phyloP scores from a whole-genome alignment of 2,113 vertebrate species.

The Brienomyrus longianalis region DNA sequence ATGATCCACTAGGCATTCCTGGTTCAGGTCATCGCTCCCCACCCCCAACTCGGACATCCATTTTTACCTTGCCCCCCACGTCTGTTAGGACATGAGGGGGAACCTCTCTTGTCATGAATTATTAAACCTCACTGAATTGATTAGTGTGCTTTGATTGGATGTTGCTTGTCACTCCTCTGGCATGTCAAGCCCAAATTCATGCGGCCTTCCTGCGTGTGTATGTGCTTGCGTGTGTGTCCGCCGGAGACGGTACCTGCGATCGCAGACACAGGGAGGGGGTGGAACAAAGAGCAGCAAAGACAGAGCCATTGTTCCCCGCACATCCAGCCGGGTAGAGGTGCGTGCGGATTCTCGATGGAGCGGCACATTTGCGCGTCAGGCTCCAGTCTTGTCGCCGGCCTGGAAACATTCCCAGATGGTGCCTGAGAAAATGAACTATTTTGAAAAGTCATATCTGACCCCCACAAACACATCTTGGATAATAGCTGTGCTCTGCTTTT shows the following conservation, averaged over 20 bases:
- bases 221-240: background rate
- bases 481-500: background rate
- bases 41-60: background rate
- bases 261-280: background rate
- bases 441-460: background rate
- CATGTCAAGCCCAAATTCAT: slow-evolving; percentile 24
- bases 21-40: background rate
- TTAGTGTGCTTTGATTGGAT: background rate
- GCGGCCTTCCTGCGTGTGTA: background rate
- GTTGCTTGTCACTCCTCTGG: background rate
- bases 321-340: background rate
- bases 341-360: background rate
- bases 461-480: background rate
- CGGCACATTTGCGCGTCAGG: background rate
- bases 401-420: background rate
- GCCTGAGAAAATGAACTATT: background rate
- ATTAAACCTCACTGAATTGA: slow-evolving; percentile 27
- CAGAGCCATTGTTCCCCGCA: slow-evolving; percentile 10
- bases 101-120: slow-evolving; percentile 20
- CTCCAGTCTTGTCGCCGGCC: background rate
- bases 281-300: slow-evolving; percentile 4
- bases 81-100: background rate
- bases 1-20: background rate
- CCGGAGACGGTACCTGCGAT: slow-evolving; percentile 1
- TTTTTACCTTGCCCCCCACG: background rate